Conservation (phyloP, 1,140 invertebrate species). For the Drosophila dunni region DNA sequence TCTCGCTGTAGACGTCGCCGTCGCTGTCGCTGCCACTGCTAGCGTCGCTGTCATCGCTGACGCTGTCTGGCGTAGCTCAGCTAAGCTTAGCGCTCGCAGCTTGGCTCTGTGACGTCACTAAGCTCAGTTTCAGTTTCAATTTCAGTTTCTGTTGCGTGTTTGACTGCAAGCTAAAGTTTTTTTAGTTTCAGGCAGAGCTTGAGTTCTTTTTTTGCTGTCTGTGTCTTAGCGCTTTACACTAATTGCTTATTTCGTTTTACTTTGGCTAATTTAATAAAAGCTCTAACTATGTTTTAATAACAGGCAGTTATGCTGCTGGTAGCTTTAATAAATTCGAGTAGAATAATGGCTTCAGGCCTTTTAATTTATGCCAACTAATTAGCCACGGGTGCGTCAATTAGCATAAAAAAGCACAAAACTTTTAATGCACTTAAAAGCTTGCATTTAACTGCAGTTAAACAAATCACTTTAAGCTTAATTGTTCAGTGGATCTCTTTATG, state of each 20-base stretch:
- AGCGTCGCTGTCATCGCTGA: slow-evolving; percentile 6
- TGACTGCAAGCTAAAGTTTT: slow-evolving; percentile 24
- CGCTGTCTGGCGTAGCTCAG: not conserved
- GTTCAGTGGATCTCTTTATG: slow-evolving; percentile 20
- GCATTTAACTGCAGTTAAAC: slow-evolving; percentile 7
- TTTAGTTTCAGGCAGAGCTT: slow-evolving; percentile 4
- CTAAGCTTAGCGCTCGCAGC: slow-evolving; percentile 15
- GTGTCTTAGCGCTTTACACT: slow-evolving; percentile 12
- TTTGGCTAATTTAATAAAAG: slow-evolving; percentile 55
- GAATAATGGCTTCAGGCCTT: slow-evolving; percentile 24
- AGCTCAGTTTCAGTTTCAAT: slow-evolving; percentile 49
- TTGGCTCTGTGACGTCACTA: slow-evolving; percentile 66
- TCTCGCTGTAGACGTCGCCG: slow-evolving; percentile 48
- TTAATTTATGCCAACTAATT: slow-evolving; percentile 33
- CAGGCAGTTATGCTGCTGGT: not conserved
- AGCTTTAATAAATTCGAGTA: slow-evolving; percentile 38
- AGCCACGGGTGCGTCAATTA: not conserved
- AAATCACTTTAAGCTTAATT: not conserved
- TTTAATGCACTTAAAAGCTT: too few relatives aligned
- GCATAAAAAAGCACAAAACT: slow-evolving; percentile 1
- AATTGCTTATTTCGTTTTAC: slow-evolving; percentile 49
- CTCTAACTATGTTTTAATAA: slow-evolving; percentile 8
- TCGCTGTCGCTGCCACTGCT: not conserved
- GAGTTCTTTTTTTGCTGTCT: slow-evolving; percentile 54
- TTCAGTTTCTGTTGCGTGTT: slow-evolving; percentile 2